Base-by-base conservation (phyloP, 1,140 invertebrate species). In the Heliconius himera region DNA sequence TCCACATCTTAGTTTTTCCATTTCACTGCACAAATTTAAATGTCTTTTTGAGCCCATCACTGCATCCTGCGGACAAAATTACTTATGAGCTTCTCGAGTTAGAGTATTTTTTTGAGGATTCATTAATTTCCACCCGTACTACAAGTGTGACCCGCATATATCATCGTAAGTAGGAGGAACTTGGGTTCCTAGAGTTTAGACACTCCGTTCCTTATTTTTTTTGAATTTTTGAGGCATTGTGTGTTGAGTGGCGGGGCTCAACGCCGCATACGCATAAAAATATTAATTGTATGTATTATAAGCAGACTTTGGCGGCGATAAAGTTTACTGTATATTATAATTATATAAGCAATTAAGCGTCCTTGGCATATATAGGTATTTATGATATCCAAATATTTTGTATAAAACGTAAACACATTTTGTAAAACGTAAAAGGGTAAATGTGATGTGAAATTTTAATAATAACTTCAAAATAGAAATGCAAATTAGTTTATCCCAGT, bases 11-110 rank as follows among this genome's bases (percentile, higher is more conserved):
- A 22, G 70, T 60, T 70, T 77, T 77, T 74, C 49, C 79, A 81
- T 81, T 51, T 22, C 77, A 74, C 60, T 71, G n/a, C 74, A 49
- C 41, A 76, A 70, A 49, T 70, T 49, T 51, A 60, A 56, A 33
- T 20, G 49, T 73, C 70, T 73, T 38, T 49, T 54, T 26, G 54
- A 78, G 22, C 36, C 71, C 76, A 78, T 78, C 76, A 60, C 51
- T 49, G 49, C 72, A 51, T 77, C 76, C 79, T 80, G 76, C 36
- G 77, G 76, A 82, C 74, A 78, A 54, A 82, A 51, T 18, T 20
- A 20, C 3, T 20, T 51, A 0, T 18, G 49, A 51, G 16, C 4
- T 51, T 51, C 1, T 46, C 3, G 41, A 41, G 41, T 41, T 41
- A 41, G 0, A 3, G 4, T 20, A 5, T 51, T 18, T 51, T 46